Base-by-base conservation (phyloP, 2,113 vertebrate species). In the Corvus hawaiiensis region DNA sequence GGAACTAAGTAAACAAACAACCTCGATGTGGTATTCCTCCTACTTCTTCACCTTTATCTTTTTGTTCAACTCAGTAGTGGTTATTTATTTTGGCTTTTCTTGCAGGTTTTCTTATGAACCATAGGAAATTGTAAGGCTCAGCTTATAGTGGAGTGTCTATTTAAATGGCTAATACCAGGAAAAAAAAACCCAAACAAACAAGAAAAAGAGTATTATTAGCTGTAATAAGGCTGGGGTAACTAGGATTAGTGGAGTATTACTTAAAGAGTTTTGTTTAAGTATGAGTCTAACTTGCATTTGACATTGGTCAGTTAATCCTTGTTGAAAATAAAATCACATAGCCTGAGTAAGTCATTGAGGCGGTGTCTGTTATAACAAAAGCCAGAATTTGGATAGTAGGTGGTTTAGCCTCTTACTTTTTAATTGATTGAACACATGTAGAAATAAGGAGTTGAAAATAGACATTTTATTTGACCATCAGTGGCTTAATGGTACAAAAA, bases 1-100 rank as follows among this genome's bases (percentile, higher is more conserved):
- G 41, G 52, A 96, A 95, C 95, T 93, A 91, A 76, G 71, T 94
- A 97, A 96, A 96, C 96, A 97, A 96, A 95, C 94, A 96, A 82
- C 28, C 35, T 59, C 20, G 4, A 28, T 48, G 59, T 67, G 33
- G 15, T 76, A 37, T 95, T 95, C 51, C 61, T 90, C 43, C 79
- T 81, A 39, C 80, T 92, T 64, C 51, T 87, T 91, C 52, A 78
- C 52, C 73, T 85, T 85, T 84, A 73, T 79, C 39, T 92, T 92
- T 77, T 83, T 84, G 51, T 71, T 94, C 35, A 80, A 3, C 43
- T 55, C 39, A 54, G 9, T 63, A 24, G 51, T 71, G 33, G 46
- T 16, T 89, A 56, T 90, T 83, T 87, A 37, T 69, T 68, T 68
- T 77, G 63, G 39, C 61, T 84, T 84, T 89, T 89, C 37, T 84